Percentiles rank a stretch among this genome's conserved stretches.
phyloP scores from a whole-genome alignment of 2,797 vertebrate genomes.

The Euthynnus affinis region DNA sequence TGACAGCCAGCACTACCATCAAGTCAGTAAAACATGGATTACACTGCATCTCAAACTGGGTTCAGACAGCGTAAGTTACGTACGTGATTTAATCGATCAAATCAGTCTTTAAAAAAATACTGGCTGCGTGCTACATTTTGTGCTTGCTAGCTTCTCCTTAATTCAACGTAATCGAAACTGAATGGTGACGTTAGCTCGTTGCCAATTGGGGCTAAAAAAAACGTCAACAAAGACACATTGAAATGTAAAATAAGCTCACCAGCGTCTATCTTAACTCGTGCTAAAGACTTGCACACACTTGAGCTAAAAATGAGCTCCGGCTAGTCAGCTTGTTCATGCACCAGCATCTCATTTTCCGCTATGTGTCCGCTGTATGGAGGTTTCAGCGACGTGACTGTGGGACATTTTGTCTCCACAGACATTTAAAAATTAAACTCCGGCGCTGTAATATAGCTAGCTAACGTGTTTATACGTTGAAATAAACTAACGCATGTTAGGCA shows the following conservation, averaged over 20 bases:
- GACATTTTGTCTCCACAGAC: not conserved
- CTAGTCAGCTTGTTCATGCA: no score
- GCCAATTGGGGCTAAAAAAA: not conserved
- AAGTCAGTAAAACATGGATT: constrained; percentile 76
- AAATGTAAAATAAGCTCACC: not conserved
- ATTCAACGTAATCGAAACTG: not conserved
- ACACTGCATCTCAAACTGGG: constrained; percentile 72
- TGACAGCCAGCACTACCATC: not conserved
- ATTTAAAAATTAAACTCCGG: no score
- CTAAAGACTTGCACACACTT: no score
- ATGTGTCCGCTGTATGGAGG: not conserved
- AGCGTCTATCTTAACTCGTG: not conserved
- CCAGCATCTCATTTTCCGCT: no score
- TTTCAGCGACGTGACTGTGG: not conserved
- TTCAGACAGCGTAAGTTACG: constrained; percentile 90
- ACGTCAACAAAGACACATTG: not conserved
- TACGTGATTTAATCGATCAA: constrained; percentile 70
- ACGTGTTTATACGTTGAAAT: not conserved
- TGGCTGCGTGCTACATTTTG: not conserved
- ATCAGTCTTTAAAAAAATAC: not conserved
- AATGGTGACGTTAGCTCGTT: constrained; percentile 11
- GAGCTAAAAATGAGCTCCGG: no score
- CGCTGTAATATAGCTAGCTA: no score
- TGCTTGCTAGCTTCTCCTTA: not conserved
- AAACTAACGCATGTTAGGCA: not conserved